Evolutionary conservation across 2,797 vertebrate species (phyloP).

Genomic region (Acomys russatus): DNA sequence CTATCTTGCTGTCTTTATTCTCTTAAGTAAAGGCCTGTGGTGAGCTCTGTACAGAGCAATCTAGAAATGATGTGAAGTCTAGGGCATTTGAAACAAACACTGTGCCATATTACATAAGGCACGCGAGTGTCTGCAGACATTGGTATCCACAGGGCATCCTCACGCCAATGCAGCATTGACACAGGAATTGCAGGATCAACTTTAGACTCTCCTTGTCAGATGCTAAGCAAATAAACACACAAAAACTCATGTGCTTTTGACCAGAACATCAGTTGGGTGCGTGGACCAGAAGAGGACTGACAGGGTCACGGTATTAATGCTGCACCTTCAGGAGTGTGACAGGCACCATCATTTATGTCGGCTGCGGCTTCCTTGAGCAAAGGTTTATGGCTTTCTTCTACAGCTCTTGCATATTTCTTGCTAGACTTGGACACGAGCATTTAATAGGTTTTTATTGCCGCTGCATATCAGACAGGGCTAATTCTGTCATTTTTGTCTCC

Average conservation of each 20-base stretch:
- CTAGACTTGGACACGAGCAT: background rate
- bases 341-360: background rate
- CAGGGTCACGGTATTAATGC: background rate
- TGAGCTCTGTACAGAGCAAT: background rate
- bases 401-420: slow-evolving; percentile 24
- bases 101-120: background rate
- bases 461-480: background rate
- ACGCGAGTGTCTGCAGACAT: background rate
- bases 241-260: background rate
- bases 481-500: slow-evolving; percentile 14
- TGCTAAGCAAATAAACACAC: background rate
- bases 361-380: background rate
- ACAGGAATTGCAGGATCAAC: background rate
- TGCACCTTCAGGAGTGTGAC: slow-evolving; percentile 16
- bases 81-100: background rate
- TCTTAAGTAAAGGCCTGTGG: background rate
- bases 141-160: background rate
- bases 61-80: background rate
- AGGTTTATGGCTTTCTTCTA: slow-evolving; percentile 11
- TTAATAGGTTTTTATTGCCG: slow-evolving; percentile 46
- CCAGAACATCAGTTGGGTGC: background rate
- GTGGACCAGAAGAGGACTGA: background rate
- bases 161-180: background rate
- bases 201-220: background rate
- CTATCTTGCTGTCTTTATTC: background rate